phyloP scores from a whole-genome alignment of 2,888 invertebrate species.

The Serrognathus titanus region DNA sequence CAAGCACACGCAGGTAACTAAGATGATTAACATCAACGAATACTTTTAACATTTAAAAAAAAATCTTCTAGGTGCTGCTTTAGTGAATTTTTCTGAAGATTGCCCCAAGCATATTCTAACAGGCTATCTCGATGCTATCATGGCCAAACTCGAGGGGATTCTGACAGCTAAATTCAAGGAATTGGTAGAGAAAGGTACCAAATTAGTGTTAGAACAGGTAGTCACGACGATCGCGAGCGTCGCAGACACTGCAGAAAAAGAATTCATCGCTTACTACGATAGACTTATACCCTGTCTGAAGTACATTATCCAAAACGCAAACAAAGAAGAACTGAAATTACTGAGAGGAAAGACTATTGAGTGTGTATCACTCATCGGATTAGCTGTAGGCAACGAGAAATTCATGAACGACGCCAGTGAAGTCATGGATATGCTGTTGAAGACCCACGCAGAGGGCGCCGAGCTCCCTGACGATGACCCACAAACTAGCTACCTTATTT shows the following conservation, averaged over 20 bases:
- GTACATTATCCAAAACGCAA: constrained; percentile 94
- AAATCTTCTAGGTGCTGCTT: constrained; percentile 70
- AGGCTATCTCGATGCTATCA: constrained; percentile 86
- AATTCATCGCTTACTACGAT: constrained; percentile 93
- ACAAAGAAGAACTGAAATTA: constrained; percentile 80
- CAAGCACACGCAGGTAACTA: constrained; percentile 70
- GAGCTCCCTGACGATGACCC: constrained; percentile 92
- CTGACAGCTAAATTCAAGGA: constrained; percentile 92
- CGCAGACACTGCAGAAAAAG: constrained; percentile 96
- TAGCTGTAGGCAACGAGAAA: constrained; percentile 78
- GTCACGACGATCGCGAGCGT: constrained; percentile 99
- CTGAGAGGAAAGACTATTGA: constrained; percentile 96
- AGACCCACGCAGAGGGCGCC: constrained; percentile 76
- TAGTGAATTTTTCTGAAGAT: constrained; percentile 99
- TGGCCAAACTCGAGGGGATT: constrained; percentile 86
- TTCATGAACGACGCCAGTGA: constrained; percentile 90
- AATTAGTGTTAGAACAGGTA: constrained; percentile 94
- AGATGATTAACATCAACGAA: neutral
- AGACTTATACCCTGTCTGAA: constrained; percentile 91
- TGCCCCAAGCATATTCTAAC: constrained; percentile 93
- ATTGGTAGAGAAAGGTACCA: constrained; percentile 89
- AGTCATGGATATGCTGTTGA: constrained; percentile 91
- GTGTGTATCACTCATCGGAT: constrained; percentile 95
- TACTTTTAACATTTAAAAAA: neutral
- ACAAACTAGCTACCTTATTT: constrained; percentile 95